Conservation (phyloP, 2,797 vertebrate genomes). For the Hydrophis major region DNA sequence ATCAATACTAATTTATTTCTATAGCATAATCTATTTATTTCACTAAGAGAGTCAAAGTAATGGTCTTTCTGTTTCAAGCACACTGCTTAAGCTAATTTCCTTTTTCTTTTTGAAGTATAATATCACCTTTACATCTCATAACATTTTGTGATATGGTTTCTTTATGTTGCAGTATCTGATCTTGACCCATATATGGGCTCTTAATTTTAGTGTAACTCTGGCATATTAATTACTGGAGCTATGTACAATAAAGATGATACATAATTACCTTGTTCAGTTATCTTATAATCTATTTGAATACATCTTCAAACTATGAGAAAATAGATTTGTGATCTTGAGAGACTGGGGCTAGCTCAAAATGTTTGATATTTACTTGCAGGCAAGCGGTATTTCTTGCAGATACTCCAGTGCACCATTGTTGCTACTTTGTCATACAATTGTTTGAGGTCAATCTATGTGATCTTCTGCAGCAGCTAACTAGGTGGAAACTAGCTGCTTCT, state of each 20-base stretch:
- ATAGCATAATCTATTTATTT: not conserved
- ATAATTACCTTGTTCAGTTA: not conserved
- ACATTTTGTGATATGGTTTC: not conserved
- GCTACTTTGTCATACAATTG: not conserved
- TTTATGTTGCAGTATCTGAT: not conserved
- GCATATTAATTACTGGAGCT: not conserved
- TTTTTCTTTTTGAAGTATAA: constrained; percentile 11
- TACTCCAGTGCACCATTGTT: not conserved
- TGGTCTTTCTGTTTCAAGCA: constrained; percentile 8
- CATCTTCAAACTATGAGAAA: not conserved
- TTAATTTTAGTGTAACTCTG: constrained; percentile 5
- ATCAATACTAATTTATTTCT: not conserved
- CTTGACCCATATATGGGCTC: not conserved
- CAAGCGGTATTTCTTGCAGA: not conserved
- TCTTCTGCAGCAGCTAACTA: not conserved
- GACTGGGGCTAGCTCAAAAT: not conserved
- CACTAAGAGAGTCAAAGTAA: not conserved
- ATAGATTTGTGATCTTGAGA: not conserved
- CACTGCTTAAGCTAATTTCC: not conserved
- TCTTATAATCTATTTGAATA: not conserved
- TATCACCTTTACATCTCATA: constrained; percentile 1
- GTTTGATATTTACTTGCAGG: not conserved
- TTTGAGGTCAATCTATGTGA: not conserved
- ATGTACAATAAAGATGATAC: not conserved
- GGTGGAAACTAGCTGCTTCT: not conserved